phyloP scores from a whole-genome alignment of 2,888 invertebrate genomes.

The Mythimna impura region DNA sequence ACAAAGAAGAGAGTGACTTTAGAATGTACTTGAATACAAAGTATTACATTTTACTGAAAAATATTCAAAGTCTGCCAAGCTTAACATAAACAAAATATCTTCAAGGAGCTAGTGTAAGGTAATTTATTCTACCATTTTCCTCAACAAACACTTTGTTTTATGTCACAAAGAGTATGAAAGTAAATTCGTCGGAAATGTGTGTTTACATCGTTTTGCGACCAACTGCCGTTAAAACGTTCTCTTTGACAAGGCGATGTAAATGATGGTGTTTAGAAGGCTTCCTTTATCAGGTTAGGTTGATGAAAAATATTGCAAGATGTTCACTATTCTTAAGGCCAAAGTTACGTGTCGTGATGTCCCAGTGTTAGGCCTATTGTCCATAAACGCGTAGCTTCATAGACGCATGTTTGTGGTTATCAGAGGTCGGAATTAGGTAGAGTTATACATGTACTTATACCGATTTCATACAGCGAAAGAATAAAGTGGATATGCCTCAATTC shows the following conservation, averaged over 20 bases:
- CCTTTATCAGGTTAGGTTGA: neutral
- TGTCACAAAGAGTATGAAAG: constrained; percentile 19
- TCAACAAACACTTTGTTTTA: constrained; percentile 31
- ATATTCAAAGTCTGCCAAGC: neutral
- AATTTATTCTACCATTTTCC: constrained; percentile 27
- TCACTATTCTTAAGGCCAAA: neutral
- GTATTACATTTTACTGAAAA: neutral
- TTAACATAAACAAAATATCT: neutral
- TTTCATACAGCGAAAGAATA: too few relatives aligned
- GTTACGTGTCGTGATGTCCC: too few relatives aligned
- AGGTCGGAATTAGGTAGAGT: too few relatives aligned
- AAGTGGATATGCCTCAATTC: too few relatives aligned
- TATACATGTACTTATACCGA: too few relatives aligned
- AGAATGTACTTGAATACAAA: neutral
- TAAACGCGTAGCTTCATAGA: too few relatives aligned
- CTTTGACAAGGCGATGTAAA: constrained; percentile 29
- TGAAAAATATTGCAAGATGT: neutral
- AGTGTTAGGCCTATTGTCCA: too few relatives aligned
- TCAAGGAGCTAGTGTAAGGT: neutral
- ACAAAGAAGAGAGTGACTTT: too few relatives aligned
- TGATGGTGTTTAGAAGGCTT: neutral
- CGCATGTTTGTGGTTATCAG: too few relatives aligned
- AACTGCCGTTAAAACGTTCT: constrained; percentile 35
- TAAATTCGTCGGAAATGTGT: constrained; percentile 35
- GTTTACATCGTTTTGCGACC: constrained; percentile 27